Conservation (phyloP, 2,113 vertebrate genomes). For the Capreolus pygargus region DNA sequence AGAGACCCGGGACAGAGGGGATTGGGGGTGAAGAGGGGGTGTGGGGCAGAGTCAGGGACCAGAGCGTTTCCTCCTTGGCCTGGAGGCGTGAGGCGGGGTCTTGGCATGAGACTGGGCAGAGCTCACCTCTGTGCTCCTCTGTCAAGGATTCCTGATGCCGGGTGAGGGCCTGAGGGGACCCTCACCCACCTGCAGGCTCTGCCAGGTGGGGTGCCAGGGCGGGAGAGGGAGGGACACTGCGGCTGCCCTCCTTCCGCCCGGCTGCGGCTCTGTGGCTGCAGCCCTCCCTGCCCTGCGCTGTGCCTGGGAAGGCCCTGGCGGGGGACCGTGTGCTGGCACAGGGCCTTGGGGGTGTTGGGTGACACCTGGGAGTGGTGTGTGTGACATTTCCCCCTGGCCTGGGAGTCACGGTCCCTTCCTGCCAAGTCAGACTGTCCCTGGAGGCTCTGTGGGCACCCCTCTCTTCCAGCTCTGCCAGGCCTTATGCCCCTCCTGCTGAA, state of each 20-base stretch:
- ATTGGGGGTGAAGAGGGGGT: neutral
- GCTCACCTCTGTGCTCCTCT: neutral
- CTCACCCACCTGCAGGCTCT: neutral
- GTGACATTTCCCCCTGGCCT: neutral
- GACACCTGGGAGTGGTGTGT: neutral
- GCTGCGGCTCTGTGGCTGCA: neutral
- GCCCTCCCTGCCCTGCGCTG: fast-evolving
- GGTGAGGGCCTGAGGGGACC: neutral
- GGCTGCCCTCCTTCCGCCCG: neutral
- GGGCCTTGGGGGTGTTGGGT: neutral
- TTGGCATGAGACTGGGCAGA: neutral
- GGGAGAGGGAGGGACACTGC: neutral
- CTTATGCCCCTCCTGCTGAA: neutral
- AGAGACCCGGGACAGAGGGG: neutral
- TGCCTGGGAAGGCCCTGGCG: neutral
- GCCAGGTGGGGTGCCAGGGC: neutral
- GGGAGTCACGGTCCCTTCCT: neutral
- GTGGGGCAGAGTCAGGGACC: neutral
- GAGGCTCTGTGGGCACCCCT: neutral
- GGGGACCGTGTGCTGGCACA: neutral
- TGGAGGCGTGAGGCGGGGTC: neutral
- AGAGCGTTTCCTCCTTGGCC: neutral
- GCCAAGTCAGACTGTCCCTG: neutral
- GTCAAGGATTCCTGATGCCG: neutral
- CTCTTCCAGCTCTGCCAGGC: neutral